Evolutionary conservation across 2,113 vertebrate species (phyloP), one percentile per base, ranked within the genome.

Genomic region (Nycticryphes semicollaris): DNA sequence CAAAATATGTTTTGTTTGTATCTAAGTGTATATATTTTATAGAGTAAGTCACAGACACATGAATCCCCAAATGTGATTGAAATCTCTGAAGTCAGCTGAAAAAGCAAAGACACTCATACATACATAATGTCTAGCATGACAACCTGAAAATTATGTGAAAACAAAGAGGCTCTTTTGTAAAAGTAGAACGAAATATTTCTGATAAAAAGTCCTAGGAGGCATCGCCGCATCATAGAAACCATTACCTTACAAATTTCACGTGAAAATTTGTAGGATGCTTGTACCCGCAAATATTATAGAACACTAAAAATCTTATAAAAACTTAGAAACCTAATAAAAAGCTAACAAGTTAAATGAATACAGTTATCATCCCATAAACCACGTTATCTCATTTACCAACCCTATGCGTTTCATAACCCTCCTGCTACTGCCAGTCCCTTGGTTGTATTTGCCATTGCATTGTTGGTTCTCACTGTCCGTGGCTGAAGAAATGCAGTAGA

Each of bases 11-110:
- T 70, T 81, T 96, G 84, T 85, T 95, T 88, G 37, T 93, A 93
- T 96, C 67, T 68, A 83, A 68, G 73, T 91, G 83, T 95, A 95
- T 96, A 72, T 70, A 93, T 97, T 97, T 97, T 94, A 96, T 70
- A 93, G 89, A 96, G 62, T 68, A 79, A 91, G 69, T 94, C 74
- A 93, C 37, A 97, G 66, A 90, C 69, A 96, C 23, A 15, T 59
- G 70, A 95, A 96, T 92, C 91, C 95, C 91, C 84, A 96, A 96
- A 97, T 23, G 80, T 96, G 97, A 95, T 94, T 98, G 83, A 93
- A 97, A 95, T 96, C 92, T 98, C 96, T 95, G 93, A 98, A 97
- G 95, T 94, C 94, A 97, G 88, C 92, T 98, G 97, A 96, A 97
- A 39, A 97, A 97, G 90, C 94, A 97, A 95, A 98, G 88, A 95